Evolutionary conservation across 2,888 invertebrate species (phyloP), one percentile per base, ranked within the genome.

Genomic region (Danaus chrysippus): DNA sequence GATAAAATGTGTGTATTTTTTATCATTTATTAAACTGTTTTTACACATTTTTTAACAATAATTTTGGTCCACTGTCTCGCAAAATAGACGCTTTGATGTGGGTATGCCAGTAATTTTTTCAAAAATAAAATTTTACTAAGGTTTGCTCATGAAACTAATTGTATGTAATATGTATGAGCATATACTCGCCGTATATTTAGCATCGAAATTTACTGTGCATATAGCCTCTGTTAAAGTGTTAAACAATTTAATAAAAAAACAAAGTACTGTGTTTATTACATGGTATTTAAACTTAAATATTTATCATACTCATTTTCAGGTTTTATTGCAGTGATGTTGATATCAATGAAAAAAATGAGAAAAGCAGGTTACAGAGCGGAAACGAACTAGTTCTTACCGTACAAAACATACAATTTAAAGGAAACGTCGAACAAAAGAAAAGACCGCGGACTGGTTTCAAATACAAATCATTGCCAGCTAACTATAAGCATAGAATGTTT

Each of bases 401-500:
- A 1, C 89, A 89, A 73, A 91, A 86, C 17, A 72, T 91, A 46
- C 78, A 86, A 68, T 91, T 90, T 63, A 78, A 81, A 69, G 90
- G 90, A 1, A 75, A 82, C 13, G 66, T 74, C 1, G 76, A 82
- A 17, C 77, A 81, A 61, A 72, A 70, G 0, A 84, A 79, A 66
- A 79, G 79, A 67, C 79, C 78, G 0, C 75, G 83, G 54, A 83
- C 85, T 5, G 82, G 84, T 65, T 90, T 89, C 57, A 90, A 90
- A 73, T 91, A 84, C 67, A 88, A 84, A 74, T 78, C 76, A 6
- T 67, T 76, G 9, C 71, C 74, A 0, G 75, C 77, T 59, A 74
- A 73, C 10, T 80, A 74, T 54, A 79, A 76, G 65, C 90, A 91
- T 59, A 75, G 91, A 70, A 87, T 91, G 88, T 90, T 91, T 66